Conservation (phyloP, 2,113 vertebrate species). For the Semicossyphus pulcher region DNA sequence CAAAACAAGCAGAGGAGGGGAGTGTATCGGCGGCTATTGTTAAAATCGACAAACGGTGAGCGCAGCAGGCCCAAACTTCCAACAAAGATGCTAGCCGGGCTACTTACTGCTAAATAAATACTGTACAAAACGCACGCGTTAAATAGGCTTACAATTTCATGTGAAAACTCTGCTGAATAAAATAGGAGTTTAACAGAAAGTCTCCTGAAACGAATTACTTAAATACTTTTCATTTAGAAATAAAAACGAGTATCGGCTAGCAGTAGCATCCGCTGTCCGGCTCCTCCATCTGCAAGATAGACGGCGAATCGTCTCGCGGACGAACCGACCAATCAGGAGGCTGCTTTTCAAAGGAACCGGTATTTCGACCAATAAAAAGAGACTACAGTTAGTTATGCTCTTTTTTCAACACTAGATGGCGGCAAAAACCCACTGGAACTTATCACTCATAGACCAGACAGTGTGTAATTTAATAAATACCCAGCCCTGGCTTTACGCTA, state of each 20-base stretch:
- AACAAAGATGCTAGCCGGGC: conserved; percentile 79
- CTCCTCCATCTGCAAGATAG: conserved; percentile 78
- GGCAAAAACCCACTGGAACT: conserved; percentile 14
- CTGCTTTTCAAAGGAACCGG: conserved; percentile 61
- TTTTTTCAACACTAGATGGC: conserved; percentile 58
- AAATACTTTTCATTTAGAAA: conserved; percentile 78
- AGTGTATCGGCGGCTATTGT: conserved; percentile 81
- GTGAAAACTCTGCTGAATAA: conserved; percentile 8
- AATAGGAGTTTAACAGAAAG: conserved; percentile 27
- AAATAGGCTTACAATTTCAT: conserved; percentile 42
- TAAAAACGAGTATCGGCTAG: conserved; percentile 69
- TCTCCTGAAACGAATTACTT: conserved; percentile 25
- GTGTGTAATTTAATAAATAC: not conserved
- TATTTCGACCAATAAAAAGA: conserved; percentile 70
- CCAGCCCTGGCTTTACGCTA: not conserved
- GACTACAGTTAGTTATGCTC: not conserved
- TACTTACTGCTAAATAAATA: conserved; percentile 67
- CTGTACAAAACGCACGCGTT: conserved; percentile 58
- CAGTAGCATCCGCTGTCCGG: conserved; percentile 74
- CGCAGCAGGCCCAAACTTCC: conserved; percentile 76
- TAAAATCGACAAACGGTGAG: conserved; percentile 82
- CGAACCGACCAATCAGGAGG: conserved; percentile 66
- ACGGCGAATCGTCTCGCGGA: conserved; percentile 60
- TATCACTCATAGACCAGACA: not conserved
- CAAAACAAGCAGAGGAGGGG: conserved; percentile 51